phyloP scores from a whole-genome alignment of 1,140 invertebrate species.

The Notospermus geniculatus region DNA sequence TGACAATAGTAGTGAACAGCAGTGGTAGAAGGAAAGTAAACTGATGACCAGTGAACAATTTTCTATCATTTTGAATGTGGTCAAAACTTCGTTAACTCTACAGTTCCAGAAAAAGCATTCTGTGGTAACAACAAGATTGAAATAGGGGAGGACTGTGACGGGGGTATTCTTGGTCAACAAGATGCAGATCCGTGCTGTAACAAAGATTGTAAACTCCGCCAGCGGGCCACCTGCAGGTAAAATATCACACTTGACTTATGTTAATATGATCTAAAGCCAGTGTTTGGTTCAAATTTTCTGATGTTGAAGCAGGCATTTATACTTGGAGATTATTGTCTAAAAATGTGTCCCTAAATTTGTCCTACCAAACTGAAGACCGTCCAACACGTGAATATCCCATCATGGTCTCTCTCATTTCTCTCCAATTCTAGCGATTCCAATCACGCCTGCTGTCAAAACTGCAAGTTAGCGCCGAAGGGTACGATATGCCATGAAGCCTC shows the following conservation, averaged over 20 bases:
- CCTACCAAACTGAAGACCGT: too few relatives aligned
- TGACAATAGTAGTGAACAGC: too few relatives aligned
- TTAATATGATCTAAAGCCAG: too few relatives aligned
- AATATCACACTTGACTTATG: too few relatives aligned
- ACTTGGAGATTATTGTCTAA: too few relatives aligned
- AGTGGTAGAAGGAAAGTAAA: too few relatives aligned
- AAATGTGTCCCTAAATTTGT: too few relatives aligned
- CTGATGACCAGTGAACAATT: too few relatives aligned
- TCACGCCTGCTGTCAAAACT: constrained; percentile 88
- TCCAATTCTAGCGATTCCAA: constrained; percentile 79
- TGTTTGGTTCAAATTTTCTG: too few relatives aligned
- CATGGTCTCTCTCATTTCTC: constrained; percentile 9
- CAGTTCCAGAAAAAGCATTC: background rate
- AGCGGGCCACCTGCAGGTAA: constrained; percentile 32
- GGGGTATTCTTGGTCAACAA: constrained; percentile 34
- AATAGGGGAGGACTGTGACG: constrained; percentile 41
- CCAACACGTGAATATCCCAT: too few relatives aligned
- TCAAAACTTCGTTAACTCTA: background rate
- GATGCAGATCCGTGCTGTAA: constrained; percentile 34
- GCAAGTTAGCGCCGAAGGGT: constrained; percentile 72
- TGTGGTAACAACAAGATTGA: constrained; percentile 15
- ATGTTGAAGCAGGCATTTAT: too few relatives aligned
- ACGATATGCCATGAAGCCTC: constrained; percentile 79
- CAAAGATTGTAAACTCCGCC: constrained; percentile 23
- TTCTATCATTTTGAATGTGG: background rate